Conservation (phyloP, 1,140 invertebrate species). For the Luehdorfia chinensis region DNA sequence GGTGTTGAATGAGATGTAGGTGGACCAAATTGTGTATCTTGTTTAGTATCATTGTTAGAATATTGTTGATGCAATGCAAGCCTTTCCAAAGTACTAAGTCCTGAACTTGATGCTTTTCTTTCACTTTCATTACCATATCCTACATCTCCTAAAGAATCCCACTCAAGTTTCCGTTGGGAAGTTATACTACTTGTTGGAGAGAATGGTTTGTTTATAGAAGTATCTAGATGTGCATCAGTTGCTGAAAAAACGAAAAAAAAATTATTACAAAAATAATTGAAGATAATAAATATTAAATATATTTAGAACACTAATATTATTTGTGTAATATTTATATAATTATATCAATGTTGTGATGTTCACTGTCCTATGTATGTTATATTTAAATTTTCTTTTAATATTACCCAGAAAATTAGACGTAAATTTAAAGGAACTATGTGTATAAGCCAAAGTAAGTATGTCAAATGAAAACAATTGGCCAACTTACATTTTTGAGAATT, state of each 20-base stretch:
- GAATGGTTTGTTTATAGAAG: constrained; percentile 53
- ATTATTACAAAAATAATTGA: not conserved
- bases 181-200: constrained; percentile 81
- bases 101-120: constrained; percentile 59
- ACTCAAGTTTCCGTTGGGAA: constrained; percentile 83
- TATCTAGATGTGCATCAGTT: constrained; percentile 50
- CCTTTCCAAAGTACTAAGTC: constrained; percentile 79
- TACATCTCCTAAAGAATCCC: constrained; percentile 87
- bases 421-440: no score
- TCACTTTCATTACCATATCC: constrained; percentile 81
- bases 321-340: no score
- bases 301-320: not conserved
- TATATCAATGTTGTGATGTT: no score
- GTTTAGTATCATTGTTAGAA: constrained; percentile 57
- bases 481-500: constrained; percentile 62
- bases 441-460: no score
- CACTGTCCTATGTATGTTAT: no score
- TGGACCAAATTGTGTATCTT: constrained; percentile 40
- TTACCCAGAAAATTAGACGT: no score
- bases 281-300: constrained; percentile 1
- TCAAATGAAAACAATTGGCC: no score
- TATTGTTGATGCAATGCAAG: constrained; percentile 74
- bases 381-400: no score
- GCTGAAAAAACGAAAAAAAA: constrained; percentile 39
- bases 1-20: constrained; percentile 72